Percentiles rank a stretch among this genome's conserved stretches.
Evolutionary conservation across 2,888 invertebrate species (phyloP).

Genomic region (Diplolepis rosae): DNA sequence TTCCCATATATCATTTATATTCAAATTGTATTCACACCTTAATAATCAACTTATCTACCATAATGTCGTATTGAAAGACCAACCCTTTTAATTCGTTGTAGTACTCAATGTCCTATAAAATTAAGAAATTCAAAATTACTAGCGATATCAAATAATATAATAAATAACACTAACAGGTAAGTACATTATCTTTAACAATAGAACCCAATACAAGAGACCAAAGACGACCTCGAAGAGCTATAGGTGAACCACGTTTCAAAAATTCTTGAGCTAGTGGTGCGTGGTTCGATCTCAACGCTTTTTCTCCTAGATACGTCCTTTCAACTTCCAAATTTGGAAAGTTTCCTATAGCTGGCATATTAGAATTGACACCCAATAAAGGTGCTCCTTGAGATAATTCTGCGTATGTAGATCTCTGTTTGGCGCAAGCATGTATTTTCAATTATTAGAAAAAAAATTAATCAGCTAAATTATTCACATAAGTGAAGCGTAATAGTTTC

Average conservation of each 20-base stretch:
- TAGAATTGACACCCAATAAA: constrained; percentile 83
- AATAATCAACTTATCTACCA: constrained; percentile 95
- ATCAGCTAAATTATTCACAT: too few relatives aligned
- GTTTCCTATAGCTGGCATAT: constrained; percentile 76
- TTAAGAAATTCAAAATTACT: too few relatives aligned
- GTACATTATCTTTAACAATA: constrained; percentile 81
- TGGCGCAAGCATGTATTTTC: too few relatives aligned
- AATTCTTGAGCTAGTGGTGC: constrained; percentile 93
- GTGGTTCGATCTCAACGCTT: constrained; percentile 85
- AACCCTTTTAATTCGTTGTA: constrained; percentile 87
- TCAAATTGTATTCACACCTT: constrained; percentile 78
- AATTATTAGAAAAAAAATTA: too few relatives aligned
- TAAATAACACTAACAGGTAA: constrained; percentile 42
- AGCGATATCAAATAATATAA: background rate
- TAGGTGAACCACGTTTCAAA: constrained; percentile 89
- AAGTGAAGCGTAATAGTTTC: too few relatives aligned
- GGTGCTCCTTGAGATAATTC: constrained; percentile 87
- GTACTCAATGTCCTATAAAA: constrained; percentile 80
- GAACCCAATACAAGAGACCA: constrained; percentile 93
- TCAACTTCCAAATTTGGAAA: constrained; percentile 81
- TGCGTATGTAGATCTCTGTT: constrained; percentile 81
- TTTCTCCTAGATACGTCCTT: constrained; percentile 83
- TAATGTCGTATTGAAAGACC: constrained; percentile 91
- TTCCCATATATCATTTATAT: too few relatives aligned
- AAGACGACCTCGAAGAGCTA: constrained; percentile 85